These are phyloP conservation scores for Polyommatus icarus DNA, from an alignment of 2,888 invertebrate species.

Conservation along the genomic window DNA sequence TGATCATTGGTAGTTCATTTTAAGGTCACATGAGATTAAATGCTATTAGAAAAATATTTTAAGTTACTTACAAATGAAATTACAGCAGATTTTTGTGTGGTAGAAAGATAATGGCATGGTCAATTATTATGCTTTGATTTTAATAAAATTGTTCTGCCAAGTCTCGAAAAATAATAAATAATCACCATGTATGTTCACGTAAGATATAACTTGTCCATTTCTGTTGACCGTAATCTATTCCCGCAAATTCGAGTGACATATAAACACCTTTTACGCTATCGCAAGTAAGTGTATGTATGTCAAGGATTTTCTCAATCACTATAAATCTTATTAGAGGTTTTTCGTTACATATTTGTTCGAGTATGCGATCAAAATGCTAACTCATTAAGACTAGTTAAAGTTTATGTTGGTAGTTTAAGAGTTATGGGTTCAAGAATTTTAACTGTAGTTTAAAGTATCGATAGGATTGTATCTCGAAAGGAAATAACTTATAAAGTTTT, in stretches of 20 bases:
- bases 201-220: neutral
- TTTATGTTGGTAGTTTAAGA: neutral
- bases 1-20: too few species aligned
- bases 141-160: too few species aligned
- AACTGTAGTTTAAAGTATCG: neutral
- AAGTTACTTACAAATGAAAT: too few species aligned
- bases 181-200: neutral
- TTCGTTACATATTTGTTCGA: slow-evolving; percentile 16
- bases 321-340: slow-evolving; percentile 16
- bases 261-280: neutral
- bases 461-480: neutral
- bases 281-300: slow-evolving; percentile 13
- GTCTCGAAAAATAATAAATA: too few species aligned
- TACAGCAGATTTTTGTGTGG: too few species aligned
- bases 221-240: neutral
- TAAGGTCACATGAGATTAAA: too few species aligned
- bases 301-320: slow-evolving; percentile 3
- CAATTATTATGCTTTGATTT: too few species aligned
- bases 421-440: neutral
- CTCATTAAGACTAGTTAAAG: neutral
- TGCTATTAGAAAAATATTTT: too few species aligned
- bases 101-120: too few species aligned
- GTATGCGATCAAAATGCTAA: slow-evolving; percentile 8
- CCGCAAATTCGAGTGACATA: slow-evolving; percentile 6
- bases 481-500: neutral